Conservation (phyloP, 2,888 invertebrate genomes). For the Asteroscopus sphinx region DNA sequence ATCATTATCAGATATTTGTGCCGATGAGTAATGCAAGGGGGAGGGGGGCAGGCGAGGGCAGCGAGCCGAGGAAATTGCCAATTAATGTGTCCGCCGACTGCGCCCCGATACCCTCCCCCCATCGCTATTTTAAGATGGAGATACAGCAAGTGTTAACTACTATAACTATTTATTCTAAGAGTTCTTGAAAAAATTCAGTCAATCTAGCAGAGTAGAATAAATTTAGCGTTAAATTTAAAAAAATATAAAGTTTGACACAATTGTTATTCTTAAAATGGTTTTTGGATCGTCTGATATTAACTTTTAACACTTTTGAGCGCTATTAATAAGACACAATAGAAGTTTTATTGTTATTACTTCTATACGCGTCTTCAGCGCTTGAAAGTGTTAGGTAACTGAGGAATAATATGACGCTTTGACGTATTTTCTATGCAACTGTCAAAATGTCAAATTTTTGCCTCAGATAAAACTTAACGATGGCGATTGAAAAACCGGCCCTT, state of each 20-base stretch:
- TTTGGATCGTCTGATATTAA: no score
- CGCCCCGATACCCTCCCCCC: conserved; percentile 48
- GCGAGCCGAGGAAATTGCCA: conserved; percentile 78
- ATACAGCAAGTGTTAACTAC: conserved; percentile 38
- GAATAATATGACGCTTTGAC: no score
- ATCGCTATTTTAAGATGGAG: conserved; percentile 50
- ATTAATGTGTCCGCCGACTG: conserved; percentile 76
- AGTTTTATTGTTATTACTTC: no score
- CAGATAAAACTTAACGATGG: no score
- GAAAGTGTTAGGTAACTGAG: no score
- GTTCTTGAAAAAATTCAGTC: background rate
- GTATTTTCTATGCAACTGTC: no score
- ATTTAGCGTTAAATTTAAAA: background rate
- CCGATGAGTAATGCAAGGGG: conserved; percentile 69
- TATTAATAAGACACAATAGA: no score
- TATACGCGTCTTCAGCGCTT: no score
- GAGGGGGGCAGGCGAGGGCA: conserved; percentile 50
- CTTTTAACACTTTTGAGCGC: no score
- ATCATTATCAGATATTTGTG: conserved; percentile 74
- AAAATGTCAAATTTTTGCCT: no score
- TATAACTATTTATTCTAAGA: conserved; percentile 14
- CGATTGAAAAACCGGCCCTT: no score
- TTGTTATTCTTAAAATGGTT: background rate
- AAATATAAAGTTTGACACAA: background rate
- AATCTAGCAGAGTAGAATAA: background rate